Evolutionary conservation across 2,797 vertebrate species (phyloP).

Genomic region (Tenualosa thibaudeaui): DNA sequence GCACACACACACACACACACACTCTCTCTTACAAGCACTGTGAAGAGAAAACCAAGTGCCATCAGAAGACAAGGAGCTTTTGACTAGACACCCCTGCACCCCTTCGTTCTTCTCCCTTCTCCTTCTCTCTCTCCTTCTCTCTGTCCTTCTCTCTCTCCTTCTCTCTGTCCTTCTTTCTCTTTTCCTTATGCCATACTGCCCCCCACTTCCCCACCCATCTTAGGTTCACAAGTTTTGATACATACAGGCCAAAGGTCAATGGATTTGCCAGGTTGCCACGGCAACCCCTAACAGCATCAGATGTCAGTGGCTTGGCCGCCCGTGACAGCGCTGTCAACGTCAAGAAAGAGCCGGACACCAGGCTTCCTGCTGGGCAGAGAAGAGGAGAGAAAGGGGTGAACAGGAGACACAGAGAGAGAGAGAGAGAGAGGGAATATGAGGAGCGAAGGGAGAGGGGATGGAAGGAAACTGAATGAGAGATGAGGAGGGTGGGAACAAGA

Average conservation of each 20-base stretch:
- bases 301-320: slow-evolving; percentile 66
- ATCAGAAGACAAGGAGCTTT: not conserved
- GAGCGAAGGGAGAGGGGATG: slow-evolving; percentile 43
- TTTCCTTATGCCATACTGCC: slow-evolving; percentile 14
- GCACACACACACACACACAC: not conserved
- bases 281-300: slow-evolving; percentile 69
- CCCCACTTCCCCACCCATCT: slow-evolving; percentile 55
- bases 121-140: not conserved
- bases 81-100: not conserved
- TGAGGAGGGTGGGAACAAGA: slow-evolving; percentile 37
- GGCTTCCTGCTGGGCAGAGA: slow-evolving; percentile 10
- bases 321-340: slow-evolving; percentile 65
- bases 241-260: slow-evolving; percentile 58
- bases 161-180: not conserved
- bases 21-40: not conserved
- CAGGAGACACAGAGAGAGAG: slow-evolving; percentile 42
- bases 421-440: slow-evolving; percentile 44
- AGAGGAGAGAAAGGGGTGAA: slow-evolving; percentile 41
- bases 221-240: slow-evolving; percentile 68
- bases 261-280: slow-evolving; percentile 68
- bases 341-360: slow-evolving; percentile 39
- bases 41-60: not conserved
- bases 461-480: slow-evolving; percentile 2
- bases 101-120: not conserved
- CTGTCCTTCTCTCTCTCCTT: not conserved